Conservation (phyloP, 2,113 vertebrate species). For the Callaeas wilsoni region DNA sequence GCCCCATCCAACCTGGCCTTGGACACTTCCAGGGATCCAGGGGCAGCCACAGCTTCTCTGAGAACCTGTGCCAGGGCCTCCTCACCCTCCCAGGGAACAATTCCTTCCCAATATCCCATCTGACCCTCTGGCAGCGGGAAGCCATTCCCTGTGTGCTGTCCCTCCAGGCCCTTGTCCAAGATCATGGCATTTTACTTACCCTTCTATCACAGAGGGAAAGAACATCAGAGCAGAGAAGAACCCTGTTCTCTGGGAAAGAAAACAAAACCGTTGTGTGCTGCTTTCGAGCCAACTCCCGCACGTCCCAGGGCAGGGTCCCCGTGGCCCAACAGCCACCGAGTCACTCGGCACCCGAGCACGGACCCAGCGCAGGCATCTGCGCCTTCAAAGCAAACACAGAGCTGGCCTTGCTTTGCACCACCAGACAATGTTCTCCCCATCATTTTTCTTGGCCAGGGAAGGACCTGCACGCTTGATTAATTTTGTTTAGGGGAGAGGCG, state of each 20-base stretch:
- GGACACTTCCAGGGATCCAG: neutral
- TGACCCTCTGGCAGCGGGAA: neutral
- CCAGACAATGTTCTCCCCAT: neutral
- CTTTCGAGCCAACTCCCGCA: neutral
- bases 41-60: neutral
- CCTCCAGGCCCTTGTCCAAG: neutral
- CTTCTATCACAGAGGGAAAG: neutral
- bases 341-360: neutral
- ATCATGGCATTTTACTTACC: neutral
- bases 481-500: neutral
- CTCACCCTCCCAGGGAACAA: fast-evolving
- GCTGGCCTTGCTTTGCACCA: neutral
- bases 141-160: neutral
- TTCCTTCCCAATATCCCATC: neutral
- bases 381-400: constrained; percentile 29
- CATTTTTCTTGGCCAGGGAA: constrained; percentile 22
- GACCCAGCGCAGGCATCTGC: neutral
- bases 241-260: neutral
- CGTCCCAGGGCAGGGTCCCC: neutral
- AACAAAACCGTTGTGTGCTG: fast-evolving
- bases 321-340: neutral
- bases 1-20: fast-evolving
- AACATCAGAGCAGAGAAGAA: neutral
- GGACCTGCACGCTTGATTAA: neutral
- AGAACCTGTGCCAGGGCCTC: neutral